Conservation (phyloP, 2,113 vertebrate species). For the Pavo muticus region DNA sequence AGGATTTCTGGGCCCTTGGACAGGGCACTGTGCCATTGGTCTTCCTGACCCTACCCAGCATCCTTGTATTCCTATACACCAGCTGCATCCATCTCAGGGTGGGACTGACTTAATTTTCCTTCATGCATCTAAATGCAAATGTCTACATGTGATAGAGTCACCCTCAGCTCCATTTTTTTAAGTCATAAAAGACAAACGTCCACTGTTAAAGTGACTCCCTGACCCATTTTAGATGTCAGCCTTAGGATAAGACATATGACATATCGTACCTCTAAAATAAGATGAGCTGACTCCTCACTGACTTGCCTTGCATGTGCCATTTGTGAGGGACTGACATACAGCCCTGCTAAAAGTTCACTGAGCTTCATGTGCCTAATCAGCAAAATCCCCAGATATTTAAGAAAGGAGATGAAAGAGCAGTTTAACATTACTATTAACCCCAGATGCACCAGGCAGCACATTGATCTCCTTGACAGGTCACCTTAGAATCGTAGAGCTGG, state of each 20-base stretch:
- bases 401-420: not conserved
- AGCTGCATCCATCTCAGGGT: accelerated
- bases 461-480: not conserved
- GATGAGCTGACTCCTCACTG: not conserved
- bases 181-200: not conserved
- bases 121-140: not conserved
- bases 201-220: not conserved
- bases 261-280: not conserved
- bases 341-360: not conserved
- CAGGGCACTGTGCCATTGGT: not conserved
- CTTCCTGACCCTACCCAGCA: not conserved
- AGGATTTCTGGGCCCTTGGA: not conserved
- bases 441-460: not conserved
- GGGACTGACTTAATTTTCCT: not conserved
- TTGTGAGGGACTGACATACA: not conserved
- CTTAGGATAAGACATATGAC: not conserved
- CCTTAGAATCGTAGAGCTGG: too few relatives aligned
- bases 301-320: not conserved
- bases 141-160: not conserved
- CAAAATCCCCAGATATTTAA: not conserved
- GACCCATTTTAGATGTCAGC: not conserved
- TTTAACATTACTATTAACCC: not conserved
- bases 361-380: not conserved
- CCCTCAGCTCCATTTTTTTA: not conserved
- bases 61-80: not conserved